A percentile compares a stretch with the other conserved stretches of the same genome.
Conservation (phyloP, 2,113 vertebrate genomes). For the Pavo muticus region DNA sequence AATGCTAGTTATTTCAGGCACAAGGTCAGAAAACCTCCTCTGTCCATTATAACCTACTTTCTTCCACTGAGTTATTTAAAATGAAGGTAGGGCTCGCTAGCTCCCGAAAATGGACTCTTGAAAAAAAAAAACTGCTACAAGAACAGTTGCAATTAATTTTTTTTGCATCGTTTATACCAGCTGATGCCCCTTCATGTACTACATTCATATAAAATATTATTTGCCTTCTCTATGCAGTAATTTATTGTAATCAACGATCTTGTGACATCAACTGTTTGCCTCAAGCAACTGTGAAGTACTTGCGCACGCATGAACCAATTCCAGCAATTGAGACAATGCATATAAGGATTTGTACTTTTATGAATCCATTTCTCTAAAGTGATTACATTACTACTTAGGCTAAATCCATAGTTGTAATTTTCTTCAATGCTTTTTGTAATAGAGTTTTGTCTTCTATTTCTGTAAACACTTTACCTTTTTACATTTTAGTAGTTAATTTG, state of each 20-base stretch:
- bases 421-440: not conserved
- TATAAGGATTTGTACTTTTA: not conserved
- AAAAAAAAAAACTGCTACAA: not conserved
- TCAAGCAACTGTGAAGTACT: not conserved
- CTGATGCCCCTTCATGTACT: not conserved
- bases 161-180: rapidly evolving
- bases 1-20: rapidly evolving
- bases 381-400: not conserved
- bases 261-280: not conserved
- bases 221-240: not conserved
- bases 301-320: not conserved
- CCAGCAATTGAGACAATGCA: not conserved
- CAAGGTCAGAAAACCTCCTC: not conserved
- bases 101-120: too few relatives aligned
- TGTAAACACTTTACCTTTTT: not conserved
- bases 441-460: not conserved
- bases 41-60: not conserved
- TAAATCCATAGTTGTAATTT: not conserved
- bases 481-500: not conserved
- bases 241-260: not conserved
- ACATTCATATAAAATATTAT: not conserved
- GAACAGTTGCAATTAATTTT: not conserved
- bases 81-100: not conserved
- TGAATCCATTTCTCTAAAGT: not conserved
- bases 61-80: not conserved